Evolutionary conservation across 2,113 vertebrate species (phyloP).

Genomic region (Laticauda laticaudata): DNA sequence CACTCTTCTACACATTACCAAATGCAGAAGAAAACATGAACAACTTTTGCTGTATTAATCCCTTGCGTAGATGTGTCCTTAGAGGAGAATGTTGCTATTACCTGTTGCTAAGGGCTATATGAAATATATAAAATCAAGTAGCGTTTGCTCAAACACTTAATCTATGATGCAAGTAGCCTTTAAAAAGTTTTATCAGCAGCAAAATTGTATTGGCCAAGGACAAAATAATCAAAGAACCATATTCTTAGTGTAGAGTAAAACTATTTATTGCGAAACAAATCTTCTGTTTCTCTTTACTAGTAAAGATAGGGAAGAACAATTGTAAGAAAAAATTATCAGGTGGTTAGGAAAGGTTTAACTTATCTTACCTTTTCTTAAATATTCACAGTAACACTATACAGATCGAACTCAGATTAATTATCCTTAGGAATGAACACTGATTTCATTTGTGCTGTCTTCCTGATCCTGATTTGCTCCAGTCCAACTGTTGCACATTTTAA

Average conservation of each 20-base stretch:
- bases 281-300: not conserved
- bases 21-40: not conserved
- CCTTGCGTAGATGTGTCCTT: not conserved
- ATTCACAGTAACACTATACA: not conserved
- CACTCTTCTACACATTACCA: not conserved
- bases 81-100: conserved; percentile 36
- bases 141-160: conserved; percentile 29
- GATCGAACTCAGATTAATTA: not conserved
- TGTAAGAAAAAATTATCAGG: not conserved
- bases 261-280: not conserved
- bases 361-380: not conserved
- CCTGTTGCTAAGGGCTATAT: conserved; percentile 31
- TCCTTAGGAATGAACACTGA: not conserved
- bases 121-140: conserved; percentile 43
- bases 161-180: conserved; percentile 43
- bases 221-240: conserved; percentile 44
- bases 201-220: conserved; percentile 45
- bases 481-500: not conserved
- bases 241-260: not conserved
- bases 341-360: not conserved
- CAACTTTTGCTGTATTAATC: not conserved
- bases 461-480: not conserved
- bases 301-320: not conserved
- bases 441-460: not conserved
- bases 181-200: conserved; percentile 29